These are phyloP conservation scores for Novumbra hubbsi DNA, from an alignment of 2,797 vertebrate species.

Conservation along the genomic window DNA sequence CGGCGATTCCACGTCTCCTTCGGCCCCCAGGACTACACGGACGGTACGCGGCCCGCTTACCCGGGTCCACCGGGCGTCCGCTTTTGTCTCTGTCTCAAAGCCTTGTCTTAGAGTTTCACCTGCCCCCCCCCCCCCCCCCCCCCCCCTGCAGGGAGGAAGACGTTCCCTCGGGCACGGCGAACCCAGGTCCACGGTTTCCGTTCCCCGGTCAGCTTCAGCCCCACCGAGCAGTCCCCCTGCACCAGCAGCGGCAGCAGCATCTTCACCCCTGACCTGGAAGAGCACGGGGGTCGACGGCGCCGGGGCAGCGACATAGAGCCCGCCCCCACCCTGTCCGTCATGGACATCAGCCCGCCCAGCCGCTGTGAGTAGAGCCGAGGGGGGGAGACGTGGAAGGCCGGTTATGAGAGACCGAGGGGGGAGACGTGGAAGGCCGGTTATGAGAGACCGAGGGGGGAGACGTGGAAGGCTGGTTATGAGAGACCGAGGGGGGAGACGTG, in stretches of 20 bases:
- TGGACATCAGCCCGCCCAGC: slow-evolving; percentile 98
- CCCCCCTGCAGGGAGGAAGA: slow-evolving; percentile 86
- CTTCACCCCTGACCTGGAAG: slow-evolving; percentile 91
- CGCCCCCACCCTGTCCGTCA: slow-evolving; percentile 83
- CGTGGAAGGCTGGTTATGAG: background rate
- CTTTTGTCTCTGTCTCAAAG: background rate
- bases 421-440: background rate
- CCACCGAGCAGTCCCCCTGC: slow-evolving; percentile 91
- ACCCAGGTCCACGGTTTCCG: slow-evolving; percentile 92
- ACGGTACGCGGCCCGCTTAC: slow-evolving; percentile 72
- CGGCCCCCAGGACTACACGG: slow-evolving; percentile 92
- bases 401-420: background rate
- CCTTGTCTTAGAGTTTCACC: background rate
- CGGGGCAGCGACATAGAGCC: slow-evolving; percentile 94
- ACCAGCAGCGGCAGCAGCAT: slow-evolving; percentile 96
- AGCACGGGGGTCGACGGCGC: slow-evolving; percentile 83
- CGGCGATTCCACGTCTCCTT: slow-evolving; percentile 92
- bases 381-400: background rate
- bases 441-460: background rate
- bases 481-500: background rate
- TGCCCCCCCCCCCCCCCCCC: background rate
- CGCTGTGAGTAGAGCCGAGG: slow-evolving; percentile 82
- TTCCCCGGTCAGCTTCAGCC: slow-evolving; percentile 93
- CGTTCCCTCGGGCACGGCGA: slow-evolving; percentile 92
- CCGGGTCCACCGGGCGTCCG: background rate